Base-by-base conservation (phyloP, 2,888 invertebrate species). In the Mythimna albipuncta region DNA sequence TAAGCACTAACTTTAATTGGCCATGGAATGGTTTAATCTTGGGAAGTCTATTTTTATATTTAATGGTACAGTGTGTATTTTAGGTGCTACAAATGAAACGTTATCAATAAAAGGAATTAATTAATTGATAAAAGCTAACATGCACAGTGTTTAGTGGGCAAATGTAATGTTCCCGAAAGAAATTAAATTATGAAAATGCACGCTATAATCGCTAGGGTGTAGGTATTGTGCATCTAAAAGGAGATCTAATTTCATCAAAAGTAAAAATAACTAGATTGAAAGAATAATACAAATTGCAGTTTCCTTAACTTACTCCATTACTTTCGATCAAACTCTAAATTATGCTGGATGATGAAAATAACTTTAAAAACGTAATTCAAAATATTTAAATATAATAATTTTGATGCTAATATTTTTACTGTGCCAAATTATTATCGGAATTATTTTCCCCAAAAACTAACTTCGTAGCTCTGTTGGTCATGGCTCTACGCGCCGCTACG, bases 131-230 rank as follows among this genome's bases (percentile, higher is more conserved):
- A 44, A 74, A 81, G 70, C 75, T 74, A 75, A 69, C 85, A 81
- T 85, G 85, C 85, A 69, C 65, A 44, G 72, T 83, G 70, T 61
- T 64, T 19, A 66, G 47, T 61, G n/a, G 38, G 54, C 35, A 57
- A 64, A 72, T 57, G 6, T 26, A 61, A 58, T n/a, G 13, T 63
- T 58, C 52, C 21, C 52, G n/a, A 54, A 61, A 54, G 9, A 26
- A 44, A 38, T 7, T 6, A 6, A 41, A 54, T 41, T 5, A 76
- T 72, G 19, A 52, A 54, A 69, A 66, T 68, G 64, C 64, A 52
- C 64, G 54, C 64, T 69, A 61, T 35, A 32, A 54, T 68, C 32
- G 35, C 64, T 75, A 75, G 11, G 64, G 59, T 59, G 52, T 70
- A 77, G 57, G 41, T 50, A n/a, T 64, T 35, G 77, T 76, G 78